A percentile compares a stretch with the other conserved stretches of the same genome.
These are phyloP conservation scores for Tokudaia muenninki DNA, from an alignment of 2,797 vertebrate genomes.

Conservation along the genomic window DNA sequence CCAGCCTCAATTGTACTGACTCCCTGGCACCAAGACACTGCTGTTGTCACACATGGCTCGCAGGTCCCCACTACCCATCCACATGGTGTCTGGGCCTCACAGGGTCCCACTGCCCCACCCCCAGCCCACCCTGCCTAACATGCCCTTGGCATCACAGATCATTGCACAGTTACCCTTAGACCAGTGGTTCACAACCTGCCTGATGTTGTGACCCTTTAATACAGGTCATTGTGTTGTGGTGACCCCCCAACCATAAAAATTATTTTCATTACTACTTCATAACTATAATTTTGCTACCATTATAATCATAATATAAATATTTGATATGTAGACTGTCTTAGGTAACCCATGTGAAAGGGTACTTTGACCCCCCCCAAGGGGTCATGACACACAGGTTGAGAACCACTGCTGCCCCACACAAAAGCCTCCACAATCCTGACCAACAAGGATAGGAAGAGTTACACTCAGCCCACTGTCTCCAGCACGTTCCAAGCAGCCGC, in stretches of 20 bases:
- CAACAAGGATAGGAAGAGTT: not conserved
- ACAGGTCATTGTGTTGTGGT: not conserved
- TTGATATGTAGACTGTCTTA: not conserved
- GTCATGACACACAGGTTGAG: not conserved
- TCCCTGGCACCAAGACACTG: not conserved
- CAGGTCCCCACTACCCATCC: not conserved
- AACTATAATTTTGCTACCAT: not conserved
- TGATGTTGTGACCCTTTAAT: not conserved
- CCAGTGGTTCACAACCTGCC: not conserved
- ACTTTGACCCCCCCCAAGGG: not conserved
- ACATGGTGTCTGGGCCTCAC: fast-evolving
- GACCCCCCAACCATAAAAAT: not conserved
- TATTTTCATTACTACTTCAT: not conserved
- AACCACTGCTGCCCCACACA: not conserved
- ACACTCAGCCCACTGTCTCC: not conserved
- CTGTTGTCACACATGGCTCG: fast-evolving
- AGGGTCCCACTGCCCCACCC: fast-evolving
- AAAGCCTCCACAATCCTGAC: not conserved
- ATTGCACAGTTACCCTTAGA: fast-evolving
- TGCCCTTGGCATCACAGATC: fast-evolving
- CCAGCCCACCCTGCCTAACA: not conserved
- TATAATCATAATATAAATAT: not conserved
- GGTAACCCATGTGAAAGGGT: not conserved
- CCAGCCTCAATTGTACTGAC: not conserved
- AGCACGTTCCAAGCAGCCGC: constrained; percentile 11